A percentile compares a stretch with the other conserved stretches of the same genome.
Evolutionary conservation across 2,888 invertebrate species (phyloP).

Genomic region (Leptodirus hochenwartii): DNA sequence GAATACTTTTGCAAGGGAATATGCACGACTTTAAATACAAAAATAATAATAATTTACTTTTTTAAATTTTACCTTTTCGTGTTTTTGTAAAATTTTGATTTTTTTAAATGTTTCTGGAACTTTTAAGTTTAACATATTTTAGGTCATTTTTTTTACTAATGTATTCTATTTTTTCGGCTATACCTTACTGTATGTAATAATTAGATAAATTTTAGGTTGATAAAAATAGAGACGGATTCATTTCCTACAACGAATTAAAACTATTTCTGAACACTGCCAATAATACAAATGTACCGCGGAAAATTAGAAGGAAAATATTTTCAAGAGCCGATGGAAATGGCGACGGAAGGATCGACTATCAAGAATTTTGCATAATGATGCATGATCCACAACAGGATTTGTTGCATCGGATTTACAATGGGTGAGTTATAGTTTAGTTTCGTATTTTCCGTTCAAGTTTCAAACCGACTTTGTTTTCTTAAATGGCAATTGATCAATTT

Average conservation of each 20-base stretch:
- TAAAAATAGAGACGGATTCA: conserved; percentile 45
- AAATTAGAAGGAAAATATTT: conserved; percentile 42
- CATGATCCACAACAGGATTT: conserved; percentile 22
- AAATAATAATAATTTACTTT: too few relatives aligned
- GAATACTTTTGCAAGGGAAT: too few relatives aligned
- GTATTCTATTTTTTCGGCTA: too few relatives aligned
- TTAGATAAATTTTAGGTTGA: conserved; percentile 55
- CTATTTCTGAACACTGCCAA: conserved; percentile 36
- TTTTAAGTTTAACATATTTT: too few relatives aligned
- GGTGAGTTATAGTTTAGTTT: conserved; percentile 3
- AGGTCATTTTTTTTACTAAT: too few relatives aligned
- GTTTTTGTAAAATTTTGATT: too few relatives aligned
- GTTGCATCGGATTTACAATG: conserved; percentile 3
- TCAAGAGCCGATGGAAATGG: conserved; percentile 40
- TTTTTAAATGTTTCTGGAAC: too few relatives aligned
- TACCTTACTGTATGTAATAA: too few relatives aligned
- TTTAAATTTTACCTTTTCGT: too few relatives aligned
- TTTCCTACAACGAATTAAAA: conserved; percentile 44
- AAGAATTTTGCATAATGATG: conserved; percentile 50
- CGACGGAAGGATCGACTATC: conserved; percentile 44
- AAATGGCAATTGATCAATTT: too few relatives aligned
- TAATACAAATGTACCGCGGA: conserved; percentile 44
- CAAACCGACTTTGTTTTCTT: conserved; percentile 3
- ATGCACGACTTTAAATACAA: too few relatives aligned
- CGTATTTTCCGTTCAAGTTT: not conserved